Evolutionary conservation across 2,888 invertebrate species (phyloP).

Genomic region (Lithophane semibrunnea): DNA sequence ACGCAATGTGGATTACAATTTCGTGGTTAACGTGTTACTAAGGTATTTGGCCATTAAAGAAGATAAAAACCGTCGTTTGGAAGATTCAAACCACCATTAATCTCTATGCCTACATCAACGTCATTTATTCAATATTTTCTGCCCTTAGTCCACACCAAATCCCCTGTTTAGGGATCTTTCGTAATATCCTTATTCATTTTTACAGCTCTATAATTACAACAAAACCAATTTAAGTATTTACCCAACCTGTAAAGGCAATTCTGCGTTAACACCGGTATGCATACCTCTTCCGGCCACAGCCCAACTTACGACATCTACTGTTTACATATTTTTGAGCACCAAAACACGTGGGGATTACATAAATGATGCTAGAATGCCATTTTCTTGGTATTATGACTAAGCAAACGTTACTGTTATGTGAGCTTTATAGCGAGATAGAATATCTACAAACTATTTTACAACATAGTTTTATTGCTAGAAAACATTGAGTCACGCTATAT

Average conservation of each 20-base stretch:
- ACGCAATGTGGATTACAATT: constrained; percentile 63
- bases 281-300: constrained; percentile 76
- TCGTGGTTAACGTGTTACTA: constrained; percentile 51
- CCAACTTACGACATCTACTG: constrained; percentile 63
- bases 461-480: constrained; percentile 56
- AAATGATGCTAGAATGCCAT: constrained; percentile 65
- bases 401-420: constrained; percentile 63
- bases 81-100: neutral
- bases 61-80: constrained; percentile 6
- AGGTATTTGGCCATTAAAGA: constrained; percentile 48
- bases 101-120: neutral
- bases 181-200: neutral
- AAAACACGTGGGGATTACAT: constrained; percentile 67
- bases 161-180: neutral
- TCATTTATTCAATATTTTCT: neutral
- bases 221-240: constrained; percentile 13
- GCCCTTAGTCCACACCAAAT: neutral
- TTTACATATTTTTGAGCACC: constrained; percentile 67
- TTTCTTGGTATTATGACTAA: constrained; percentile 69
- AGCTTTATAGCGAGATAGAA: constrained; percentile 54
- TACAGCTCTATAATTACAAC: constrained; percentile 4
- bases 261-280: constrained; percentile 75
- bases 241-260: constrained; percentile 56
- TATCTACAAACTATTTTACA: constrained; percentile 48
- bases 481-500: constrained; percentile 51